Conservation (phyloP, 37 sponge, comb jelly and placozoan species). For the Oopsacas minuta region DNA sequence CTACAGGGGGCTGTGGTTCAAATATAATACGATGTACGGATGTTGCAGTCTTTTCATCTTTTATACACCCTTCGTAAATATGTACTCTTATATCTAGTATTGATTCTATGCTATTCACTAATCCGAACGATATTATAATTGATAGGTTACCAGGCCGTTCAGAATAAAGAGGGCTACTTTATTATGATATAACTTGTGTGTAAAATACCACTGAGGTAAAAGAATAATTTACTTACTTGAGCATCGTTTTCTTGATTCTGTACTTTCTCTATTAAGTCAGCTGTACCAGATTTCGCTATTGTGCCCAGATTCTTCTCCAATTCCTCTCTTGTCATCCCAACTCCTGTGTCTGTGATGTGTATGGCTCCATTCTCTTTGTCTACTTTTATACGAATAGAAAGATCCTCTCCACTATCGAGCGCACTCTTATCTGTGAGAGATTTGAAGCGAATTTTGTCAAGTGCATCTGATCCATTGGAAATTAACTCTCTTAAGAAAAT, state of each 20-base stretch:
- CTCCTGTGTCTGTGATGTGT: conserved; percentile 94
- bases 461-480: conserved; percentile 94
- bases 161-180: too few species aligned
- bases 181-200: too few species aligned
- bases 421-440: conserved; percentile 85
- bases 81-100: too few species aligned
- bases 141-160: too few species aligned
- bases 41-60: too few species aligned
- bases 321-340: conserved; percentile 88
- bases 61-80: too few species aligned
- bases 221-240: too few species aligned
- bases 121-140: too few species aligned
- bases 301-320: conserved; percentile 85
- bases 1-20: too few species aligned
- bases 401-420: conserved; percentile 61
- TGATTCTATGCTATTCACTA: too few species aligned
- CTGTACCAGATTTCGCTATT: conserved; percentile 96
- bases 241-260: conserved; percentile 23
- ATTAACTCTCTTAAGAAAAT: conserved; percentile 94
- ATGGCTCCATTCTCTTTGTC: conserved; percentile 68
- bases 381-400: conserved; percentile 81
- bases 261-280: conserved; percentile 85
- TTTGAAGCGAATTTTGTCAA: conserved; percentile 94
- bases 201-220: too few species aligned
- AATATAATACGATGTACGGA: too few species aligned